Base-by-base conservation (phyloP, 2,888 invertebrate genomes). In the Pseudoips prasinana region DNA sequence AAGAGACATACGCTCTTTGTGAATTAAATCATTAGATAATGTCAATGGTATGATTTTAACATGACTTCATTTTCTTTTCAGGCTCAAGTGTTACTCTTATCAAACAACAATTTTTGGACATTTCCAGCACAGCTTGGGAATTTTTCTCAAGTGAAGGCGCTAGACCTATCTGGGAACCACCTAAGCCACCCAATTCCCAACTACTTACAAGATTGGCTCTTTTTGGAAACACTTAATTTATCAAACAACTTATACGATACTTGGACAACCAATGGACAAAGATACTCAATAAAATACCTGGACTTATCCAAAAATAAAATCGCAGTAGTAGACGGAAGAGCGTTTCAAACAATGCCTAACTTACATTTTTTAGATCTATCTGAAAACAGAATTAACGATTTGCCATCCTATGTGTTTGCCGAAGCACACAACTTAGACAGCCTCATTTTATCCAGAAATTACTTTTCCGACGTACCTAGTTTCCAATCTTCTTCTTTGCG, bases 271-370 rank as follows among this genome's bases (percentile, higher is more conserved):
- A 70, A 58, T 8, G 73, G 67, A 6, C 44, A 46, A 1, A 64
- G 51, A 11, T 73, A 80, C 11, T 70, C 76, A 29, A 61, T 94
- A 9, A 83, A 85, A 49, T 73, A 68, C 14, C 56, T 95, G n/a
- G 93, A 93, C 61, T 67, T 95, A 29, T 93, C 94, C 0, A 86
- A 87, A 23, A 95, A 95, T 64, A 90, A 91, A 31, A 90, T 95
- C 28, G 90, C 85, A 20, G 71, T 64, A 1, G 77, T 95, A 9
- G 91, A 92, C 25, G 73, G 79, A 25, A 87, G 89, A 33, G 90
- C 93, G 0, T 94, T 95, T 63, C 70, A 66, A 9, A 85, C 82
- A 24, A 73, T 94, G 47, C 73, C 85, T 22, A 74, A 86, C 29
- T 71, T 95, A 18, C 84, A 87, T 30, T 74, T 75, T 14, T 70